Percentiles rank a stretch among this genome's conserved stretches.
Conservation (phyloP, 92 coral and sea anemone genomes). For the Phymanthus crucifer region DNA sequence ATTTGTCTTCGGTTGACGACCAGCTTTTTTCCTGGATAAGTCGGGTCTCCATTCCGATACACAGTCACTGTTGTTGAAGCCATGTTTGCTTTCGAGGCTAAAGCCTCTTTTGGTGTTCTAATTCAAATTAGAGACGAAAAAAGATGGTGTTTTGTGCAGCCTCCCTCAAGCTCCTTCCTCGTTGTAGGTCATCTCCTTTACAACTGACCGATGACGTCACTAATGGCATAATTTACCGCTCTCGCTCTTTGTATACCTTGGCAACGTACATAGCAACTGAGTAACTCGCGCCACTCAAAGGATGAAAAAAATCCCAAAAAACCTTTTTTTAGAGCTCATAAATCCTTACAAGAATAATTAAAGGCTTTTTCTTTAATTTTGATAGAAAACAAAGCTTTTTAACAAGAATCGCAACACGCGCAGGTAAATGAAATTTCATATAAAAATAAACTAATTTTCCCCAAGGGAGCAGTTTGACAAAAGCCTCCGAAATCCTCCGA, state of each 20-base stretch:
- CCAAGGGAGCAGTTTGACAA: neutral
- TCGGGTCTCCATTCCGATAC: constrained; percentile 71
- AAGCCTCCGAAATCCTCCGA: neutral
- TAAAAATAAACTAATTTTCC: neutral
- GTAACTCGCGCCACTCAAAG: neutral
- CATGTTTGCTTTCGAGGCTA: constrained; percentile 34
- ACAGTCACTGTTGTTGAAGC: constrained; percentile 39
- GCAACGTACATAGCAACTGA: constrained; percentile 41
- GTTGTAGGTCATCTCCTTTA: constrained; percentile 24
- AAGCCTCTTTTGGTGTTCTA: constrained; percentile 37
- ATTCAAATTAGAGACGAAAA: constrained; percentile 30
- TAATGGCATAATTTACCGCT: constrained; percentile 24
- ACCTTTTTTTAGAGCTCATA: neutral
- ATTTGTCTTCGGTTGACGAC: constrained; percentile 81
- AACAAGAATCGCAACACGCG: neutral
- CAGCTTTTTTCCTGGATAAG: constrained; percentile 56
- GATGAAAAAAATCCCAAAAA: neutral
- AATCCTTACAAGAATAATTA: neutral
- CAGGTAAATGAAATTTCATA: neutral
- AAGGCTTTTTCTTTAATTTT: neutral
- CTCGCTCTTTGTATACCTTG: constrained; percentile 19
- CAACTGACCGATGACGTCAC: constrained; percentile 41
- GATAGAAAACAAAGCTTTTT: neutral
- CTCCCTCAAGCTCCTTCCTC: neutral
- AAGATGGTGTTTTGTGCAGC: constrained; percentile 19